Conservation (phyloP, 2,797 vertebrate genomes). For the Bradypodion ventrale region DNA sequence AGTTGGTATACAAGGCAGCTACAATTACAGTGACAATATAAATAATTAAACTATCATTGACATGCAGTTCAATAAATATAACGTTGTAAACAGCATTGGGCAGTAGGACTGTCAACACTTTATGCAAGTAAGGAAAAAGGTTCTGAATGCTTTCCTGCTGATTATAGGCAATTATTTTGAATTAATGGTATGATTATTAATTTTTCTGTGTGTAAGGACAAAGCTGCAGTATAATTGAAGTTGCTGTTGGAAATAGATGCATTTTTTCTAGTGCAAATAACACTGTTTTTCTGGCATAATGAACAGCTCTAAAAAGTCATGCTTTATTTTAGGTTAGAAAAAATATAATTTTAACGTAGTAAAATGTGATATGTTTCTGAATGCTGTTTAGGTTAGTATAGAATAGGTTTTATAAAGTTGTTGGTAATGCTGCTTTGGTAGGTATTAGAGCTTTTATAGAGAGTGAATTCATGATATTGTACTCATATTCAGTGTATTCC, state of each 20-base stretch:
- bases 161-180: background rate
- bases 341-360: background rate
- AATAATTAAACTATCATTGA: constrained; percentile 69
- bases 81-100: constrained; percentile 36
- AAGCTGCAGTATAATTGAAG: constrained; percentile 11
- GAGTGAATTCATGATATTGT: background rate
- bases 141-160: background rate
- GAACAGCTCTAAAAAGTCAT: constrained; percentile 11
- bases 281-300: constrained; percentile 38
- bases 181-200: constrained; percentile 21
- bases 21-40: constrained; percentile 60
- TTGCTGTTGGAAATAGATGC: constrained; percentile 11
- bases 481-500: background rate
- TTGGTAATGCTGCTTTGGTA: constrained; percentile 23
- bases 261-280: constrained; percentile 11
- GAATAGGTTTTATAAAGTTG: background rate
- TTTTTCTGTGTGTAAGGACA: background rate
- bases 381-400: constrained; percentile 5
- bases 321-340: constrained; percentile 19
- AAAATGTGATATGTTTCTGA: constrained; percentile 7
- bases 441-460: constrained; percentile 9
- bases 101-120: background rate
- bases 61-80: constrained; percentile 33
- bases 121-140: constrained; percentile 30
- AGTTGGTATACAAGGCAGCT: constrained; percentile 57